Evolutionary conservation across 2,113 vertebrate species (phyloP), one percentile per base, ranked within the genome.

Genomic region (Myodes glareolus): DNA sequence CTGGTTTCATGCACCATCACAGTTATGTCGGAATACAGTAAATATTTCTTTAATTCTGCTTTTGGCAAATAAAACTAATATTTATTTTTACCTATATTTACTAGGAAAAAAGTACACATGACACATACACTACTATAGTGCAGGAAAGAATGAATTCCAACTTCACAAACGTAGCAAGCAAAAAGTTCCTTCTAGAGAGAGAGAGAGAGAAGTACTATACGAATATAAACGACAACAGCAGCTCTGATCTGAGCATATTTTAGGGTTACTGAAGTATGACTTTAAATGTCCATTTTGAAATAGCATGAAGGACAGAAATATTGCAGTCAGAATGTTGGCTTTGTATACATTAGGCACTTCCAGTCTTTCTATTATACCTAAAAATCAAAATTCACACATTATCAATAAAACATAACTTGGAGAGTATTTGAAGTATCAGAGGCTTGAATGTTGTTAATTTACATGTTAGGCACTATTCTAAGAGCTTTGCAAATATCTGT

Each of bases 361-460:
- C 6, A 45, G 45, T 11, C 7, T 92, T 47, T 81, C 36, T 29
- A 90, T 65, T 63, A 88, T 58, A 82, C 6, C n/a, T 61, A 81
- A 77, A 67, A 88, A 84, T 42, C 21, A 68, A 7, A 78, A 91
- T 47, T 77, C 27, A 95, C 16, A 77, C 27, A 65, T 72, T 63
- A 25, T 84, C n/a, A 94, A 82, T 4, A 90, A 73, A 90, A 72
- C 13, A 55, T 0, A 47, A 36, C 47, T 67, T 68, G 70, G 45
- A 88, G 94, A 94, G 87, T 58, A 92, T 73, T 75, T 96, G 52
- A 75, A 72, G 68, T 87, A 95, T 76, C 7, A 86, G 80, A 76
- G 33, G 10, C 14, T 58, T 1, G 39, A 25, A 27, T 25, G 47
- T 19, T 85, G 13, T 36, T 84, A 77, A 82, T 76, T 31, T 68